Base-by-base conservation (phyloP, 2,888 invertebrate genomes). In the Lasioglossum malachurum region DNA sequence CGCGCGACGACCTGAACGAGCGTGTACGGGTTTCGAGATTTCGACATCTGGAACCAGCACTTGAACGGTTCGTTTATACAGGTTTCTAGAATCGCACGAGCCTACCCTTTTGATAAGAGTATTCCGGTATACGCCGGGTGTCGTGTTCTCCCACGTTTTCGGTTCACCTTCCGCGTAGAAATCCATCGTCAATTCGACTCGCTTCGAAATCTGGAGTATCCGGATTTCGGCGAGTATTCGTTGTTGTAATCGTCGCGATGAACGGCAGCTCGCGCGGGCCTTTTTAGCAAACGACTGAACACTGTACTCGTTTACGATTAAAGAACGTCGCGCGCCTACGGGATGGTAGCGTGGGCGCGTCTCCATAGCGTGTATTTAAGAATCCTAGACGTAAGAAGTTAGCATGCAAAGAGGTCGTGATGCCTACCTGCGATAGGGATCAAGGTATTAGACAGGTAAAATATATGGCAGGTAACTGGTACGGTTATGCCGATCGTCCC, bases 231-330 rank as follows among this genome's bases (percentile, higher is more conserved):
- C 57, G 12, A n/a, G 57, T n/a, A 0, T n/a, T n/a, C 57, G n/a
- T 57, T n/a, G 57, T 57, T 57, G 57, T n/a, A 35, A 31, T 64
- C 31, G 64, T 35, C 31, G 27, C 69, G 69, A 10, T 19, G 23
- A 38, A 69, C 69, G 69, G 38, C 38, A 19, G 69, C 69, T 35
- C 69, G 69, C 38, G 10, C 23, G 38, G 38, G 69, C 38, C 38
- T 38, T 38, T 69, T 89, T 93, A 91, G 90, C 84, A 89, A 93
- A 92, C 89, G 92, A 93, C 93, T 93, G 93, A 86, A 90, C 87
- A 91, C 87, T 92, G 87, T 92, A 92, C 87, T 92, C 87, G 89
- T 90, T 90, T 91, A 92, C 80, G 86, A 91, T 88, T 88, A 76
- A 85, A 75, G 75, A 74, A 74, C 27, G 69, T 69, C 69, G 74